Evolutionary conservation across 1,140 invertebrate genomes (phyloP).

Genomic region (Penaeus indicus): DNA sequence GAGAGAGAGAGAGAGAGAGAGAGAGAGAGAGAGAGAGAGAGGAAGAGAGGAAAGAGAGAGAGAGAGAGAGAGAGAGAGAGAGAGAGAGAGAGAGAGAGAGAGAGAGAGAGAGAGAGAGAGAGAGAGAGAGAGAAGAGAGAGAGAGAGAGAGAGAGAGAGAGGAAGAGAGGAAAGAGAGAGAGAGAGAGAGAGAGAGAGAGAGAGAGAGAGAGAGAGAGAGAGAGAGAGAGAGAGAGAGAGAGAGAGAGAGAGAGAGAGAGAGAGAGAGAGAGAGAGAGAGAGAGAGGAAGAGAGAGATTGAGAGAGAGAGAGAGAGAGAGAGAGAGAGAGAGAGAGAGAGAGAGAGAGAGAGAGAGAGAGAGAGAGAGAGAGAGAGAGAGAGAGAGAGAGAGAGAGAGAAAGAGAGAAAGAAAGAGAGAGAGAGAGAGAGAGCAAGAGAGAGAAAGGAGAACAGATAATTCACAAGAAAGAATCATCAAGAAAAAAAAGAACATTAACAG

Average conservation of each 20-base stretch:
- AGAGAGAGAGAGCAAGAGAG: neutral
- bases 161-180: neutral
- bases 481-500: no score
- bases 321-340: neutral
- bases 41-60: neutral
- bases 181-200: slow-evolving; percentile 21
- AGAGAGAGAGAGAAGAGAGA: neutral
- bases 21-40: neutral
- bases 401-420: neutral
- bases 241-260: slow-evolving; percentile 17
- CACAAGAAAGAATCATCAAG: no score
- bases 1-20: neutral
- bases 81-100: neutral
- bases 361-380: neutral
- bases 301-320: slow-evolving; percentile 9
- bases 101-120: neutral
- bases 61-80: neutral
- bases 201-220: slow-evolving; percentile 17
- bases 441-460: neutral
- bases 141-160: neutral
- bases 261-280: neutral
- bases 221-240: slow-evolving; percentile 1
- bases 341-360: neutral
- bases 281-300: no score
- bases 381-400: neutral